These are phyloP conservation scores for Calvadosia cruxmelitensis DNA, from an alignment of 30 jellyfish, hydroid and myxozoan species.

Conservation along the genomic window DNA sequence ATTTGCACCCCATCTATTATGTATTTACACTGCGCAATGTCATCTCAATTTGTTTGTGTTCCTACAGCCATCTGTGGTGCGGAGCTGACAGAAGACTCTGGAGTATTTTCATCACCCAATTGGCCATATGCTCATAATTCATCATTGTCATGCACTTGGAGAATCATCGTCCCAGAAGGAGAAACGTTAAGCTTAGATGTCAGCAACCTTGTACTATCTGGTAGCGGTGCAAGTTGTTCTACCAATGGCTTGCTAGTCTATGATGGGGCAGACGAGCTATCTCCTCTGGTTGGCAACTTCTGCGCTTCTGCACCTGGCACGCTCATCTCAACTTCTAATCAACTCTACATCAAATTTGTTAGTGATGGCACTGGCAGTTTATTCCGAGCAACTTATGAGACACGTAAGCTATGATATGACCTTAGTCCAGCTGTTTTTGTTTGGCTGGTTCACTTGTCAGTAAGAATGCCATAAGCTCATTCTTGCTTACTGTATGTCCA, in stretches of 20 bases:
- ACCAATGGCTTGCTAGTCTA: constrained; percentile 24
- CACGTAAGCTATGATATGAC: constrained; percentile 49
- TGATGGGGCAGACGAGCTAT: constrained; percentile 20
- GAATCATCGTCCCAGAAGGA: constrained; percentile 24
- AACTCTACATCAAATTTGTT: constrained; percentile 24
- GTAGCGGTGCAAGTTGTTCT: constrained; percentile 12
- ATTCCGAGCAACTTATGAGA: constrained; percentile 16
- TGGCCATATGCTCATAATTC: constrained; percentile 38
- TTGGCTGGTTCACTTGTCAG: no score
- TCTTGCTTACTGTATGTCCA: no score
- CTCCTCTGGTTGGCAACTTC: constrained; percentile 42
- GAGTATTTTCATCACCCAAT: constrained; percentile 34
- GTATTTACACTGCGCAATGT: no score
- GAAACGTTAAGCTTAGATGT: constrained; percentile 22
- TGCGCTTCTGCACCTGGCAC: constrained; percentile 28
- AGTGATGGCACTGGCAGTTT: constrained; percentile 55
- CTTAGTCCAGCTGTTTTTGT: no score
- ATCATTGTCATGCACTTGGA: constrained; percentile 35
- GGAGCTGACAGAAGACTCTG: constrained; percentile 32
- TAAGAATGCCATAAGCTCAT: no score
- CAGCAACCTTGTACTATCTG: constrained; percentile 18
- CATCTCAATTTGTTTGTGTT: no score
- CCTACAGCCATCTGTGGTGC: constrained; percentile 35
- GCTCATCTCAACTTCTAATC: constrained; percentile 13
- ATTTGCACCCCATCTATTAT: no score